Evolutionary conservation across 2,888 invertebrate species (phyloP), one percentile per base, ranked within the genome.

Genomic region (Ariolimax columbianus): DNA sequence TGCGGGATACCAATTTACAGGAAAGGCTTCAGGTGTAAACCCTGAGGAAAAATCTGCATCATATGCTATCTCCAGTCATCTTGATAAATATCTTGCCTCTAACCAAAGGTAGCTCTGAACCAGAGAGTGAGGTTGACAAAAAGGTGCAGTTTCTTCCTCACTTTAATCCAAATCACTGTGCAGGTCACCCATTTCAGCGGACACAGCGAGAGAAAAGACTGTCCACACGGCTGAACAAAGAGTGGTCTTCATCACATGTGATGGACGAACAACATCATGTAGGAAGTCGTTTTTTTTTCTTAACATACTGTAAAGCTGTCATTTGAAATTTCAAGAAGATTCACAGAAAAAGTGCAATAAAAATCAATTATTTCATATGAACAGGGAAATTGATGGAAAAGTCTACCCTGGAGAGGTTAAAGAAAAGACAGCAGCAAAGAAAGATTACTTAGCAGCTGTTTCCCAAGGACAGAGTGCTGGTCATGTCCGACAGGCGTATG

Each of bases 371-470:
- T 6, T 51, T 59, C 38, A 11, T 26, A 43, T 38, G 30, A 40
- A 72, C 78, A 84, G 78, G 84, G n/a, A 70, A 19, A 80, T 84
- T 80, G 84, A 84, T 80, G 84, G 84, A 17, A 84, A 81, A 68
- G 43, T 33, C 17, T 84, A 84, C 55, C 59, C 75, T 43, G 84
- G 84, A 17, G 75, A 75, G 40, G 84, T 84, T 26, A 84, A 84
- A 30, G 84, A 84, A 47, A 80, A 80, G 40, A 11, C 55, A n/a
- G 36, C 59, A 51, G 84, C 84, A 26, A 84, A 84, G 30, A 26
- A 43, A 33, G 40, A 66, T 3, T 84, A 84, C 73, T 26, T 43
- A 36, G 36, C 26, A 33, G 84, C 84, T 7, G 80, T 84, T 47
- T 59, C 80, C 36, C 73, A 36, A n/a, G 84, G 84, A 30, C 17